phyloP scores from a whole-genome alignment of 1,140 invertebrate species.

The Araneus ventricosus region DNA sequence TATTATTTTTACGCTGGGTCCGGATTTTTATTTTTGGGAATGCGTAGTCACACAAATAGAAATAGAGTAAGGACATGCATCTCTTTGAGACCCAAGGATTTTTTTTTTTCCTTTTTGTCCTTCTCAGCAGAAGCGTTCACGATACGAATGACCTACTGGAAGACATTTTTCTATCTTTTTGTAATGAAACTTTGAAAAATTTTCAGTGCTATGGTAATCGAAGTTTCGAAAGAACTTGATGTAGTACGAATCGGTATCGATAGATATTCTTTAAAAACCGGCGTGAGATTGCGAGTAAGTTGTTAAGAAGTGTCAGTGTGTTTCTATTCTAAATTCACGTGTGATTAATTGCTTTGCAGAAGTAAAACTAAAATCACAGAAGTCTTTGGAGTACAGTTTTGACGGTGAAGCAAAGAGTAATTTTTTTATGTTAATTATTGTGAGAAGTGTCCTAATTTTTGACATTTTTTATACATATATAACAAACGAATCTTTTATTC shows the following conservation, averaged over 20 bases:
- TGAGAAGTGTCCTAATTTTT: too few species aligned
- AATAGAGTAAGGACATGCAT: conserved; percentile 69
- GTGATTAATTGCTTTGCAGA: too few species aligned
- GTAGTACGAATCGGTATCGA: conserved; percentile 70
- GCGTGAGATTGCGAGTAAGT: conserved; percentile 69
- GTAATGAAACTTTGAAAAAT: conserved; percentile 48
- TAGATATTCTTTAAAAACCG: conserved; percentile 69
- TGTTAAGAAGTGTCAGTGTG: background rate
- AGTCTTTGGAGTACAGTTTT: too few species aligned
- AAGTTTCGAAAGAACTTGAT: conserved; percentile 73
- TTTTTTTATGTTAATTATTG: too few species aligned
- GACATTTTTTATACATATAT: too few species aligned
- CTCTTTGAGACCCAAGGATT: conserved; percentile 65
- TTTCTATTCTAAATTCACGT: too few species aligned
- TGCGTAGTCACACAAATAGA: conserved; percentile 71
- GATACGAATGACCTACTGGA: conserved; percentile 63
- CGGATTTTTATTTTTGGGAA: conserved; percentile 74
- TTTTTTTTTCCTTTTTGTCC: conserved; percentile 59
- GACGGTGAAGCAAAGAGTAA: too few species aligned
- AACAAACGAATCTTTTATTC: too few species aligned
- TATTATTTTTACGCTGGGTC: conserved; percentile 58
- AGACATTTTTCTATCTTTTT: conserved; percentile 54
- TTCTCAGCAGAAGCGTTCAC: conserved; percentile 17
- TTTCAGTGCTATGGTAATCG: conserved; percentile 73
- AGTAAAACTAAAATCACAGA: too few species aligned